Conservation (phyloP, 1,140 invertebrate species). For the Drosophila obscura region DNA sequence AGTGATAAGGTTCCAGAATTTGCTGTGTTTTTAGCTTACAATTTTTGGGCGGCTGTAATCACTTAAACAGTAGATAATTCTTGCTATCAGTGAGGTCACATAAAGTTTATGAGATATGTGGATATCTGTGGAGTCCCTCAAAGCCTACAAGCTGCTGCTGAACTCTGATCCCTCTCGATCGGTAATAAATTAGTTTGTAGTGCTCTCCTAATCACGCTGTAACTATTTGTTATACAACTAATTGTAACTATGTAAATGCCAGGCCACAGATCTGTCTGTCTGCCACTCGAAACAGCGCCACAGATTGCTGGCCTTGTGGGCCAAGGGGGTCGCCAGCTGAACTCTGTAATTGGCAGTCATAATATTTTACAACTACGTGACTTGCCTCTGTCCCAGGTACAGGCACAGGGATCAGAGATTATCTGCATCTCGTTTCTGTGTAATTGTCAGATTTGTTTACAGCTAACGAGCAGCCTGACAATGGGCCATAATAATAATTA, state of each 20-base stretch:
- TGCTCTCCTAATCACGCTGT: too few relatives aligned
- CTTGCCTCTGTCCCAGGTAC: slow-evolving; percentile 14
- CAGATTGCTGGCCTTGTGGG: slow-evolving; percentile 35
- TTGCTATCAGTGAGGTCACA: too few relatives aligned
- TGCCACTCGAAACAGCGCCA: background rate
- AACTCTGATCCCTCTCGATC: too few relatives aligned
- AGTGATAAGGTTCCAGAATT: too few relatives aligned
- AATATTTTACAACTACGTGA: slow-evolving; percentile 46
- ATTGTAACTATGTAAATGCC: background rate
- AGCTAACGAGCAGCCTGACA: slow-evolving; percentile 17
- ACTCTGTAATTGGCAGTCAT: slow-evolving; percentile 29
- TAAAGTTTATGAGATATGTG: too few relatives aligned
- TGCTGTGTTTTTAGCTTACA: too few relatives aligned
- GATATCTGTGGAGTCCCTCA: too few relatives aligned
- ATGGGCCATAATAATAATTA: background rate
- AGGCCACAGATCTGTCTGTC: slow-evolving; percentile 1
- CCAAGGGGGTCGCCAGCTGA: slow-evolving; percentile 21
- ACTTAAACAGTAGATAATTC: too few relatives aligned
- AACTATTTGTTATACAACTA: background rate
- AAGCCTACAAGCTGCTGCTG: too few relatives aligned
- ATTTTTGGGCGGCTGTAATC: too few relatives aligned
- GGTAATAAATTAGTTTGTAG: too few relatives aligned
- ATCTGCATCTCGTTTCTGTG: slow-evolving; percentile 11
- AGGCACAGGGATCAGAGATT: background rate
- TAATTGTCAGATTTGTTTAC: slow-evolving; percentile 40